Base-by-base conservation (phyloP, 2,888 invertebrate genomes). In the Mimas tiliae region DNA sequence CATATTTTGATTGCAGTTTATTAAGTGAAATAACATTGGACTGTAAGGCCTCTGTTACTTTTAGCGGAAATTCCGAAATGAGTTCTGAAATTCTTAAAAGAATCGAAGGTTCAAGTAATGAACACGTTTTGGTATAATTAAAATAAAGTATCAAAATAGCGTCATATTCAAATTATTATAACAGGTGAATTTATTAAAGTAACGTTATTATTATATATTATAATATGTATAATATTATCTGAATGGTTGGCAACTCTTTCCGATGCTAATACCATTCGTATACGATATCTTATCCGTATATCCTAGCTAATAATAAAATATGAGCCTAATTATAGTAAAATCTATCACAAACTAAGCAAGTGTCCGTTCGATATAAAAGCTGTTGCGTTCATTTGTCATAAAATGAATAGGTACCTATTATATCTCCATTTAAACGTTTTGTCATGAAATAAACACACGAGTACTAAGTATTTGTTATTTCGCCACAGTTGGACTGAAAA, bases 1-100 rank as follows among this genome's bases (percentile, higher is more conserved):
- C n/a, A 16, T n/a, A 55, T 34, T 55, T 55, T 38, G 55, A 16
- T 38, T 55, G 38, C 21, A 34, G 33, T 53, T 53, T 34, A 38
- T 11, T 11, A n/a, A 38, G 9, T 53, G 8, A 12, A 42, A 42
- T 42, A 58, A 16, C 42, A 42, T 42, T 42, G 38, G 42, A 42
- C 16, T 53, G 8, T 53, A 45, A 33, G 33, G 42, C 38, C 38
- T 42, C 4, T 19, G 16, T 58, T 16, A 9, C 16, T 55, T 58
- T 38, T 38, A 42, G 58, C 58, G 42, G 58, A 58, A 58, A 58
- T 19, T 38, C 16, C 38, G 38, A 53, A 19, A 19, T 42, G 6
- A 19, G 0, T 16, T 55, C n/a, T 55, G n/a, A 42, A 58, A 58
- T 12, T 21, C 8, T 42, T 19, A 42, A 3, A 9, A 6, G 50